phyloP scores from a whole-genome alignment of 2,113 vertebrate genomes.

The Vidua macroura region DNA sequence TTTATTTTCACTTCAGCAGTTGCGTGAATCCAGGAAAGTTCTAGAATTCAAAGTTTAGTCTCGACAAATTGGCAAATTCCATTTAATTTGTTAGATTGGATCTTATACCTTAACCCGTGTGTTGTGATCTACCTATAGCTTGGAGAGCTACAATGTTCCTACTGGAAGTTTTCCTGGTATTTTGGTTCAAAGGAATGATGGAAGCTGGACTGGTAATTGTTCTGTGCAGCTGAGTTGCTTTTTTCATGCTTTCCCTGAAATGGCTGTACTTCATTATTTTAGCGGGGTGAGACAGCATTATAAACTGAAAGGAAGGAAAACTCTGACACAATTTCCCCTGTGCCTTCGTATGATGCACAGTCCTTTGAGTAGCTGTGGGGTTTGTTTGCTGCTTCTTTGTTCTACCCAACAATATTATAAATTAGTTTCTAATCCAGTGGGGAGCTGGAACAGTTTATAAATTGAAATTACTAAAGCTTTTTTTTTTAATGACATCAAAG shows the following conservation, averaged over 20 bases:
- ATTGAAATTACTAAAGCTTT: neutral
- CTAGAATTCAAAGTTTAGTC: neutral
- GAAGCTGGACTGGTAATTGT: neutral
- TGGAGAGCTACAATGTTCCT: neutral
- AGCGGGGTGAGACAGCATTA: neutral
- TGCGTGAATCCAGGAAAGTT: neutral
- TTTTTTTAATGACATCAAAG: neutral
- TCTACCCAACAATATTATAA: conserved; percentile 3
- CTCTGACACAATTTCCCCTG: neutral
- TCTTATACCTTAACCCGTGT: neutral
- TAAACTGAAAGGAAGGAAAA: neutral
- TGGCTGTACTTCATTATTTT: neutral
- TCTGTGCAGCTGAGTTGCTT: neutral
- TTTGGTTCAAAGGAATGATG: neutral
- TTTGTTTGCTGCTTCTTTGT: neutral
- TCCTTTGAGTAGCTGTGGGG: neutral
- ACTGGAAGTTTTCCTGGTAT: neutral
- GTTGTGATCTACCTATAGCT: neutral
- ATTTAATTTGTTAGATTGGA: neutral
- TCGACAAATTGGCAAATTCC: neutral
- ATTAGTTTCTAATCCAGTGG: conserved; percentile 17
- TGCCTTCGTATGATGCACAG: neutral
- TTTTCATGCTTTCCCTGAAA: neutral
- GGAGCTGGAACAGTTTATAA: neutral
- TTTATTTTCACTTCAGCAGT: neutral